These are phyloP conservation scores for Amazonetta brasiliensis DNA, from an alignment of 2,797 vertebrate genomes.

Conservation along the genomic window DNA sequence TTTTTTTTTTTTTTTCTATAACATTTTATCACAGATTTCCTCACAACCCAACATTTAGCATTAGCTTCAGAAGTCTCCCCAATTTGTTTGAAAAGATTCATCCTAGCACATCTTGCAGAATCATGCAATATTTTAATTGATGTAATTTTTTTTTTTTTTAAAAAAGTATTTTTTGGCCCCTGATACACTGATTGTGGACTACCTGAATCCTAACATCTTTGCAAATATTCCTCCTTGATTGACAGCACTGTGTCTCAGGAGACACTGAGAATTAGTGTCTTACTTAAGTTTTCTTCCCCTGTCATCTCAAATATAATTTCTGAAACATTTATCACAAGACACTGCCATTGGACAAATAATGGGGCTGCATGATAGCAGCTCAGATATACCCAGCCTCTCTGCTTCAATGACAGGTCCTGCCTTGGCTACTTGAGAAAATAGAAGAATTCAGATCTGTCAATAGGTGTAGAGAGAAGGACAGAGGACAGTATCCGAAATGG, in stretches of 20 bases:
- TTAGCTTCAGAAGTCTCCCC: neutral
- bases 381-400: conserved; percentile 45
- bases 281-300: conserved; percentile 67
- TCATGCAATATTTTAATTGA: neutral
- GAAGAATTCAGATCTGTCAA: conserved; percentile 62
- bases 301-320: conserved; percentile 78
- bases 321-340: conserved; percentile 71
- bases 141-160: neutral
- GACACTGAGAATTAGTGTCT: conserved; percentile 34
- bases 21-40: neutral
- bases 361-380: conserved; percentile 22
- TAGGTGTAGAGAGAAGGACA: conserved; percentile 10
- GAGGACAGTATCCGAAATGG: neutral
- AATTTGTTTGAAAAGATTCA: conserved; percentile 6
- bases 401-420: conserved; percentile 60
- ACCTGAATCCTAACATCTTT: neutral
- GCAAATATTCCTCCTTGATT: conserved; percentile 51
- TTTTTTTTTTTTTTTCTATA: neutral
- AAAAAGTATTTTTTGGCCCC: neutral
- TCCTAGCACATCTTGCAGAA: neutral
- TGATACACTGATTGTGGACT: conserved; percentile 41
- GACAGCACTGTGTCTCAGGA: conserved; percentile 59
- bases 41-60: neutral
- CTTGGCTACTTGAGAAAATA: conserved; percentile 68
- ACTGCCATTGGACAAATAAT: conserved; percentile 71